Conservation (phyloP, 2,888 invertebrate genomes). For the Agrilus mali region DNA sequence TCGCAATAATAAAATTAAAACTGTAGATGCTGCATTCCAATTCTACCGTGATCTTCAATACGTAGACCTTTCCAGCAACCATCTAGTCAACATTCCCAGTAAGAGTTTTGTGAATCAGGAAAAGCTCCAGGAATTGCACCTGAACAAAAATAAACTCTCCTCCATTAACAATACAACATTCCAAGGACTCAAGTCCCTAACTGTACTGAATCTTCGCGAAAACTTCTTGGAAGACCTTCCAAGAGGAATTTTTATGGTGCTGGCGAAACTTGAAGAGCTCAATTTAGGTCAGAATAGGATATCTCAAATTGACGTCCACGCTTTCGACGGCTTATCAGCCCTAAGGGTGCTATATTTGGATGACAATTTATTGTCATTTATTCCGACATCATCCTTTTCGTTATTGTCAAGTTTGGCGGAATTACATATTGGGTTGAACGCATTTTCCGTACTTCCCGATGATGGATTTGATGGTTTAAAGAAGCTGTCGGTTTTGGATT, state of each 20-base stretch:
- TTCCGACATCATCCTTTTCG: slow-evolving; percentile 62
- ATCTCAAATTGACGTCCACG: slow-evolving; percentile 61
- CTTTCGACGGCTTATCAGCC: slow-evolving; percentile 64
- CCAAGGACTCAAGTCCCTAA: slow-evolving; percentile 61
- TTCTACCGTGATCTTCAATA: slow-evolving; percentile 80
- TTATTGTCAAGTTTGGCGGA: slow-evolving; percentile 69
- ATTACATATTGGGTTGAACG: slow-evolving; percentile 72
- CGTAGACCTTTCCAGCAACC: slow-evolving; percentile 74
- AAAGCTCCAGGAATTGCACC: slow-evolving; percentile 68
- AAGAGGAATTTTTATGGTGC: slow-evolving; percentile 58
- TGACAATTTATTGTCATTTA: slow-evolving; percentile 66
- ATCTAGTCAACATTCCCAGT: slow-evolving; percentile 67
- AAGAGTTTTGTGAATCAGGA: slow-evolving; percentile 70
- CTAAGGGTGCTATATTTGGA: slow-evolving; percentile 70
- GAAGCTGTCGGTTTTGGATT: slow-evolving; percentile 61
- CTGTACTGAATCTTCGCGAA: slow-evolving; percentile 67
- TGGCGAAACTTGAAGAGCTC: slow-evolving; percentile 68
- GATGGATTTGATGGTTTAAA: slow-evolving; percentile 69
- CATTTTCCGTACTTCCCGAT: slow-evolving; percentile 61
- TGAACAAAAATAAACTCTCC: slow-evolving; percentile 77
- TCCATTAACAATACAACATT: slow-evolving; percentile 69
- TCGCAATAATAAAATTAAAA: slow-evolving; percentile 75
- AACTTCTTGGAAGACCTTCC: slow-evolving; percentile 72
- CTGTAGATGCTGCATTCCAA: slow-evolving; percentile 78
- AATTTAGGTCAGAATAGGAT: slow-evolving; percentile 80